phyloP scores from a whole-genome alignment of 2,888 invertebrate genomes.

The Trilocha varians region DNA sequence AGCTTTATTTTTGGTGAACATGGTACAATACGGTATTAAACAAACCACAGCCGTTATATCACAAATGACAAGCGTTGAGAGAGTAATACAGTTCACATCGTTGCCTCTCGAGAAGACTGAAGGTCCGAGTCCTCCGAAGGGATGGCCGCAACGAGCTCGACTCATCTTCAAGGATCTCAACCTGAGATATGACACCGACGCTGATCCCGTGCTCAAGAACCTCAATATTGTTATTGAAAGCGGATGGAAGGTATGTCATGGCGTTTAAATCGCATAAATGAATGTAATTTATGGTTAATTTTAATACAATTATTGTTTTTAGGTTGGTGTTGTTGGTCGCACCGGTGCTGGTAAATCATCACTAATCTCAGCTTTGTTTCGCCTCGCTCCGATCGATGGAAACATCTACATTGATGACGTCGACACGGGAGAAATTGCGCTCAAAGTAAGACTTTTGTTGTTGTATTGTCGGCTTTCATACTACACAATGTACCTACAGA shows the following conservation, averaged over 20 bases:
- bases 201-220: conserved; percentile 79
- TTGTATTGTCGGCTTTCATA: too few relatives aligned
- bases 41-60: conserved; percentile 84
- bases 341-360: conserved; percentile 93
- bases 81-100: conserved; percentile 84
- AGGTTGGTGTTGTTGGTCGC: conserved; percentile 89
- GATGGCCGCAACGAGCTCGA: conserved; percentile 76
- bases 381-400: conserved; percentile 85
- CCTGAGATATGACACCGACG: conserved; percentile 75
- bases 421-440: conserved; percentile 79
- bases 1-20: conserved; percentile 81
- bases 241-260: conserved; percentile 80
- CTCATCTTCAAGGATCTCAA: conserved; percentile 75
- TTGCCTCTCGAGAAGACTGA: conserved; percentile 80
- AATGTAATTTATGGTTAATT: too few relatives aligned
- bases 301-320: too few relatives aligned
- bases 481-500: too few relatives aligned
- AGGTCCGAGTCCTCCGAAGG: conserved; percentile 70
- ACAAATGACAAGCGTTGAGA: conserved; percentile 86
- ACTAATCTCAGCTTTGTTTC: conserved; percentile 86
- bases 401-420: conserved; percentile 83
- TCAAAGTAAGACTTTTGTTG: conserved; percentile 59
- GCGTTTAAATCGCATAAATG: too few relatives aligned
- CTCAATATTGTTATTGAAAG: conserved; percentile 76
- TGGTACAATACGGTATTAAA: conserved; percentile 86